Conservation (phyloP, 1,140 invertebrate genomes). For the Ceratosolen fusciceps region DNA sequence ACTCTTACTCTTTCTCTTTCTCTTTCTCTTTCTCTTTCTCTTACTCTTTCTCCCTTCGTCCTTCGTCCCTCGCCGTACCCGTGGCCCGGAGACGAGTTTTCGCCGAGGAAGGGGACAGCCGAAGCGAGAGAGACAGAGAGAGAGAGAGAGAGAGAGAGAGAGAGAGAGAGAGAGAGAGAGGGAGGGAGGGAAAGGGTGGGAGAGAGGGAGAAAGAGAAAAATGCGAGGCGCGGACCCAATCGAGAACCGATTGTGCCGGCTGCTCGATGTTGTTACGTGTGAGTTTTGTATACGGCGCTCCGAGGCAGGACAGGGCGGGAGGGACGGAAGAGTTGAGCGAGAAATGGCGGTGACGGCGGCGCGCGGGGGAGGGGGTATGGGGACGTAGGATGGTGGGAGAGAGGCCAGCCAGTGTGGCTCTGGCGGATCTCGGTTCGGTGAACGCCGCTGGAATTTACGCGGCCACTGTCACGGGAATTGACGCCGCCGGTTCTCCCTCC, state of each 20-base stretch:
- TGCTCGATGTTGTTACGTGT: background rate
- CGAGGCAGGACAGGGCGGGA: no score
- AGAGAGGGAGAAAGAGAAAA: slow-evolving; percentile 6
- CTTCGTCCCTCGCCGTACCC: background rate
- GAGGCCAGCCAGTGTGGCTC: background rate
- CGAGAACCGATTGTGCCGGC: slow-evolving; percentile 30
- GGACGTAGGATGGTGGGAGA: background rate
- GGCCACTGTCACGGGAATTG: background rate
- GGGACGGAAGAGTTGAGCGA: background rate
- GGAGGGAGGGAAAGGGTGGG: slow-evolving; percentile 8
- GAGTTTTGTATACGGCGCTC: background rate
- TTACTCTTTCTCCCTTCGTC: background rate
- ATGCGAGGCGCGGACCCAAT: slow-evolving; percentile 5
- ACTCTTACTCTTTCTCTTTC: background rate
- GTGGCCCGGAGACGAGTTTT: background rate
- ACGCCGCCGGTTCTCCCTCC: background rate
- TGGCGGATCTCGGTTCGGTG: background rate
- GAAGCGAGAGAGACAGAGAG: no score
- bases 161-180: slow-evolving; percentile 8
- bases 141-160: slow-evolving; percentile 13
- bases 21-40: background rate
- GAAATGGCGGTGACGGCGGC: background rate
- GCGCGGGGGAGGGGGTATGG: background rate
- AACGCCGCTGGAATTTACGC: background rate
- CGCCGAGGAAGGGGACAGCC: background rate